phyloP scores from a whole-genome alignment of 1,140 invertebrate genomes.

The Drosophila elegans region DNA sequence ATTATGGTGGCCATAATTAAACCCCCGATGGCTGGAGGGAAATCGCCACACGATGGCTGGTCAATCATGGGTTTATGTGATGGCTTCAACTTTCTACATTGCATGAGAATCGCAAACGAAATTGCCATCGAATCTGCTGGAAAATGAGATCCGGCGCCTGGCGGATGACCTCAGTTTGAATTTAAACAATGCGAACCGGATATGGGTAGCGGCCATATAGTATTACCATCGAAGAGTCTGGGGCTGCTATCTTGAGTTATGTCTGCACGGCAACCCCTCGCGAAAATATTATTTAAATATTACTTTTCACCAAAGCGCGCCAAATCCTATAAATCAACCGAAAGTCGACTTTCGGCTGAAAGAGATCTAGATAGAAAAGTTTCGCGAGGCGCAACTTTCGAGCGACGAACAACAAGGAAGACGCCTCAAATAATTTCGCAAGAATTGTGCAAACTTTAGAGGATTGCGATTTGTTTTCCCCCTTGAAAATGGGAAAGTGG shows the following conservation, averaged over 20 bases:
- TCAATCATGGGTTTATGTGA: slow-evolving; percentile 79
- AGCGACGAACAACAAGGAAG: slow-evolving; percentile 33
- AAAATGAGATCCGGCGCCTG: slow-evolving; percentile 58
- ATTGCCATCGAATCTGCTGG: slow-evolving; percentile 15
- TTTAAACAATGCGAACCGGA: background rate
- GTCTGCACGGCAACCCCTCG: background rate
- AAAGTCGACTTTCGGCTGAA: slow-evolving; percentile 24
- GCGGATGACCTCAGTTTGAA: slow-evolving; percentile 60
- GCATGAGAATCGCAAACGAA: slow-evolving; percentile 23
- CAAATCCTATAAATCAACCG: slow-evolving; percentile 46
- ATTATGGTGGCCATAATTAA: slow-evolving; percentile 77
- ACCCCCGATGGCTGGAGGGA: slow-evolving; percentile 33
- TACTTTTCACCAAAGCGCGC: slow-evolving; percentile 38
- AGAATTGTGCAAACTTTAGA: slow-evolving; percentile 44
- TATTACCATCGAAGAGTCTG: background rate
- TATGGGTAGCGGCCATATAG: background rate
- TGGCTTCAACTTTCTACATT: slow-evolving; percentile 62
- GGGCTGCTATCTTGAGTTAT: slow-evolving; percentile 34
- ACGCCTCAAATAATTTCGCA: slow-evolving; percentile 38
- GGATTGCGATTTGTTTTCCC: slow-evolving; percentile 39
- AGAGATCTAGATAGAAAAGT: slow-evolving; percentile 50
- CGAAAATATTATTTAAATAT: slow-evolving; percentile 54
- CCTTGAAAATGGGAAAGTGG: slow-evolving; percentile 21
- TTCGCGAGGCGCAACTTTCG: slow-evolving; percentile 15
- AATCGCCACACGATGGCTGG: slow-evolving; percentile 67